Evolutionary conservation across 2,797 vertebrate genomes (phyloP), one percentile per base, ranked within the genome.

Genomic region (Tadarida brasiliensis): DNA sequence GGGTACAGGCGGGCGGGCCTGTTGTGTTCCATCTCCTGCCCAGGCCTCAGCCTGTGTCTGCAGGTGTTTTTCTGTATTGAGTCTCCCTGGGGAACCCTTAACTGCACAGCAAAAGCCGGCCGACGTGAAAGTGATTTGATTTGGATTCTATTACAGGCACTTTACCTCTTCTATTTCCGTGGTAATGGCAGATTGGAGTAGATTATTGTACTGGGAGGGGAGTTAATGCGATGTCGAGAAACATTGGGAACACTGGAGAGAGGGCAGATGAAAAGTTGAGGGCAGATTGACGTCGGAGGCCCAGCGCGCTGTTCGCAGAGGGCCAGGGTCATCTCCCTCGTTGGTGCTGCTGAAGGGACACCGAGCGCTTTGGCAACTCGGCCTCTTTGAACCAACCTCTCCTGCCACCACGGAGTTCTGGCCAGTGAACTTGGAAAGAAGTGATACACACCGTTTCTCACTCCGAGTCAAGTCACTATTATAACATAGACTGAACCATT

Each of bases 81-180:
- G 96, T 98, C 98, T 99, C 98, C 98, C 98, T 97, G 97, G 98
- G 98, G 98, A 98, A 98, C 97, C 98, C 98, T 98, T 97, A 97
- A 97, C 98, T 98, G 98, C 98, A 98, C 98, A 98, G 98, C 98
- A 98, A 98, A 98, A 98, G 98, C 98, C 61, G 92, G 98, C 98
- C 98, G 98, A 99, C 99, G 98, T 98, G 98, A 99, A 98, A 98
- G 98, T 99, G 98, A 99, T 99, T 99, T 99, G 98, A 99, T 99
- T 99, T 99, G 98, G 99, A 99, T 99, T 98, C 98, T 98, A 99
- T 99, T 99, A 99, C 98, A 98, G 98, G 98, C 98, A 98, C 98
- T 99, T 99, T 99, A 98, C 98, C 98, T 98, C 98, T 98, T 98
- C 98, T 98, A 98, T 99, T 98, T 99, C 98, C 98, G 98, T 99